These are phyloP conservation scores for Mesorhabditis belari DNA, from an alignment of 2,888 invertebrate genomes.

Conservation along the genomic window DNA sequence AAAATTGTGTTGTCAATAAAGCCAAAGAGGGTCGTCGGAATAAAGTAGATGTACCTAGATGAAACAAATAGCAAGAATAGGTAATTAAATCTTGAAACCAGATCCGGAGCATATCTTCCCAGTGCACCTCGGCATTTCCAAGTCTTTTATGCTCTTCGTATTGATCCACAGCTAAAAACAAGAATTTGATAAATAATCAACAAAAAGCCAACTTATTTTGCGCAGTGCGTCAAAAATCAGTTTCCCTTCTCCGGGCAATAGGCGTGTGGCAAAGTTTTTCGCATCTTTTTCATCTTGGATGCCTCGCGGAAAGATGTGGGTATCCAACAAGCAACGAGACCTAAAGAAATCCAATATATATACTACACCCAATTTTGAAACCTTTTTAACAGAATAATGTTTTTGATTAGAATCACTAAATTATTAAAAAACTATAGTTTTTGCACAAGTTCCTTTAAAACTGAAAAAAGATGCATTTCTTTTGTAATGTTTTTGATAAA, in stretches of 20 bases:
- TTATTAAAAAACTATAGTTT: too few relatives aligned
- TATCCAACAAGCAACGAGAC: too few relatives aligned
- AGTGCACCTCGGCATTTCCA: conserved; percentile 8
- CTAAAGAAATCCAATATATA: too few relatives aligned
- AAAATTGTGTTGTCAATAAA: conserved; percentile 1
- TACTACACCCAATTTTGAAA: too few relatives aligned
- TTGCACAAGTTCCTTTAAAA: too few relatives aligned
- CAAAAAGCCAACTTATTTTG: background rate
- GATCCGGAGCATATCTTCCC: conserved; percentile 3
- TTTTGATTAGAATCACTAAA: too few relatives aligned
- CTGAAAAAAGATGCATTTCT: too few relatives aligned
- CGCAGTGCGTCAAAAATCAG: conserved; percentile 7
- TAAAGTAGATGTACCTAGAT: conserved; percentile 4
- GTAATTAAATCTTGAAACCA: background rate
- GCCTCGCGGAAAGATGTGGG: conserved; percentile 5
- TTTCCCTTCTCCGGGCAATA: conserved; percentile 7
- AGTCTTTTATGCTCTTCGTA: conserved; percentile 8
- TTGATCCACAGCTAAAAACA: conserved; percentile 3
- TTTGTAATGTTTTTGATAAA: too few relatives aligned
- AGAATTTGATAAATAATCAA: background rate
- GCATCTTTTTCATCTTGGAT: conserved; percentile 8
- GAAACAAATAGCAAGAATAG: too few relatives aligned
- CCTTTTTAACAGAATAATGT: too few relatives aligned
- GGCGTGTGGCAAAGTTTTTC: background rate
- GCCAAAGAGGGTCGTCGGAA: conserved; percentile 1